These are phyloP conservation scores for Corvus moneduloides DNA, from an alignment of 2,113 vertebrate species.

Conservation along the genomic window DNA sequence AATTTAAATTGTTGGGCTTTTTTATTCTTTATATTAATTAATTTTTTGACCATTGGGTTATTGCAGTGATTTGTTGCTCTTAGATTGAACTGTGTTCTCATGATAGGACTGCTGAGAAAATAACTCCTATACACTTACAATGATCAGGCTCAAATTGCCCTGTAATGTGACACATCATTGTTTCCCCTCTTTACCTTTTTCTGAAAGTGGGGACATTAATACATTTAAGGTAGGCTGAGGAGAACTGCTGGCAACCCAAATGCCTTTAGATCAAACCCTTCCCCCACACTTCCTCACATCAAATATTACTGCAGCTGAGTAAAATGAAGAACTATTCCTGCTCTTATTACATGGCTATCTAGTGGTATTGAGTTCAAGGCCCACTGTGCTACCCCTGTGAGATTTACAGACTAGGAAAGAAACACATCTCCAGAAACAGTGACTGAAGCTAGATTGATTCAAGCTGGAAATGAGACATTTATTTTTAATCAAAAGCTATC, in stretches of 20 bases:
- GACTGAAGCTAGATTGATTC: neutral
- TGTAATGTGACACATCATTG: neutral
- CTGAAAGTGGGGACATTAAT: neutral
- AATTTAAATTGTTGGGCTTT: neutral
- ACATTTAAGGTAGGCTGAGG: neutral
- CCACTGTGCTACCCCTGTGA: neutral
- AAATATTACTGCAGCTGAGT: neutral
- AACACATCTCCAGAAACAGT: neutral
- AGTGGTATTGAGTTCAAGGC: neutral
- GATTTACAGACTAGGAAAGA: neutral
- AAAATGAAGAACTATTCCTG: neutral
- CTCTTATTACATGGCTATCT: neutral
- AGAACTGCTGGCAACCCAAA: neutral
- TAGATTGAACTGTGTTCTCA: neutral
- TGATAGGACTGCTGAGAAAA: neutral
- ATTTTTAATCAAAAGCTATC: slow-evolving; percentile 32
- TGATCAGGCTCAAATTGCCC: neutral
- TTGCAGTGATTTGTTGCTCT: neutral
- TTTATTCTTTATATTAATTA: neutral
- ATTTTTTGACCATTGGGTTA: neutral
- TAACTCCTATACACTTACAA: neutral
- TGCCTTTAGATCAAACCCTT: neutral
- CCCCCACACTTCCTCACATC: neutral
- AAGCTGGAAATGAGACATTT: neutral
- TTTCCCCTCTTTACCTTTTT: neutral